Evolutionary conservation across 1,140 invertebrate species (phyloP).

Genomic region (Melanaphis sacchari): DNA sequence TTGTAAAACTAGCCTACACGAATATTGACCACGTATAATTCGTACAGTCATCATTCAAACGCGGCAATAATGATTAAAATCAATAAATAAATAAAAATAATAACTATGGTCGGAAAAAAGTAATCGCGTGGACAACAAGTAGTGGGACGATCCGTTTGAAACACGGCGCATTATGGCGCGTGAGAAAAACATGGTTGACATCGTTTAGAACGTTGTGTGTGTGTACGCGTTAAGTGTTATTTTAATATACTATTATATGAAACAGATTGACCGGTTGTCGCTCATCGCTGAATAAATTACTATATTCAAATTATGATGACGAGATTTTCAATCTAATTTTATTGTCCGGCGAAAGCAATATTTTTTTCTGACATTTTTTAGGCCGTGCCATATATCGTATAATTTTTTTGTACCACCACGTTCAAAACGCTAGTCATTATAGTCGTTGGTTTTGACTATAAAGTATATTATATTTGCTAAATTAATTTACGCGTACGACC

Average conservation of each 20-base stretch:
- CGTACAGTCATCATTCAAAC: not conserved
- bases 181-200: conserved; percentile 15
- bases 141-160: not conserved
- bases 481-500: too few species aligned
- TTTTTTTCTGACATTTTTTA: too few species aligned
- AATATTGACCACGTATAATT: not conserved
- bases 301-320: too few species aligned
- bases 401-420: too few species aligned
- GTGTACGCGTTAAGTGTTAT: not conserved
- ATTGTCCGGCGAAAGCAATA: too few species aligned
- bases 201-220: not conserved
- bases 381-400: too few species aligned
- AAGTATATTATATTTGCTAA: too few species aligned
- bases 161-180: not conserved
- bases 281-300: not conserved
- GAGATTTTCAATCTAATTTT: not conserved
- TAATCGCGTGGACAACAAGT: not conserved
- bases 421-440: too few species aligned
- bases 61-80: not conserved
- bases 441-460: too few species aligned
- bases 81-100: not conserved
- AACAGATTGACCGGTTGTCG: not conserved
- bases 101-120: not conserved
- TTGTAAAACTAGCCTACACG: not conserved
- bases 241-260: not conserved